phyloP scores from a whole-genome alignment of 1,140 invertebrate genomes.

The Holcopasites calliopsidis region DNA sequence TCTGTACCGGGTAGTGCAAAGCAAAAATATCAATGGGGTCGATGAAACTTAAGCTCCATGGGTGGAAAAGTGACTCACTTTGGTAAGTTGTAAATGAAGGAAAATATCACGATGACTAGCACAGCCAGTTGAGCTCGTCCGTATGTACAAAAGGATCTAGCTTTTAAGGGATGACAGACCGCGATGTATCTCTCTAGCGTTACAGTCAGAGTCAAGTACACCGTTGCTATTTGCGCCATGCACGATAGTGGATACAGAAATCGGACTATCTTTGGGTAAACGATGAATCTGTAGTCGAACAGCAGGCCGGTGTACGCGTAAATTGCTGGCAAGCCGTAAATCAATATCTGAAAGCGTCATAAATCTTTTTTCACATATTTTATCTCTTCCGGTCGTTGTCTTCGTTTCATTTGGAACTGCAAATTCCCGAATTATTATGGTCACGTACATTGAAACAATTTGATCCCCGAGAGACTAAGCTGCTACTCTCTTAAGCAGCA shows the following conservation, averaged over 20 bases:
- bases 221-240: slow-evolving; percentile 94
- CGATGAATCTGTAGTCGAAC: slow-evolving; percentile 88
- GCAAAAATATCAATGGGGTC: too few species aligned
- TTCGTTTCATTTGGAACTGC: background rate
- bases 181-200: slow-evolving; percentile 97
- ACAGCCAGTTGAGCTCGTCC: slow-evolving; percentile 92
- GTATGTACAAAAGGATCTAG: slow-evolving; percentile 94
- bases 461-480: background rate
- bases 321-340: slow-evolving; percentile 92
- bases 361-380: background rate
- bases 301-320: slow-evolving; percentile 88
- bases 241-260: slow-evolving; percentile 93
- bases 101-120: slow-evolving; percentile 89
- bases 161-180: slow-evolving; percentile 95
- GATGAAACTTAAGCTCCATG: too few species aligned
- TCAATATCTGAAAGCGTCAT: slow-evolving; percentile 82
- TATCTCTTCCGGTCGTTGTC: background rate
- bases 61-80: slow-evolving; percentile 67
- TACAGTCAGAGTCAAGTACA: slow-evolving; percentile 96
- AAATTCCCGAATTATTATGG: background rate
- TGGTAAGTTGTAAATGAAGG: slow-evolving; percentile 93
- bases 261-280: slow-evolving; percentile 90
- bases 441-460: background rate
- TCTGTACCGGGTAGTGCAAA: slow-evolving; percentile 72
- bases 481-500: background rate